Evolutionary conservation across 2,113 vertebrate species (phyloP).

Genomic region (Epinephelus fuscoguttatus): DNA sequence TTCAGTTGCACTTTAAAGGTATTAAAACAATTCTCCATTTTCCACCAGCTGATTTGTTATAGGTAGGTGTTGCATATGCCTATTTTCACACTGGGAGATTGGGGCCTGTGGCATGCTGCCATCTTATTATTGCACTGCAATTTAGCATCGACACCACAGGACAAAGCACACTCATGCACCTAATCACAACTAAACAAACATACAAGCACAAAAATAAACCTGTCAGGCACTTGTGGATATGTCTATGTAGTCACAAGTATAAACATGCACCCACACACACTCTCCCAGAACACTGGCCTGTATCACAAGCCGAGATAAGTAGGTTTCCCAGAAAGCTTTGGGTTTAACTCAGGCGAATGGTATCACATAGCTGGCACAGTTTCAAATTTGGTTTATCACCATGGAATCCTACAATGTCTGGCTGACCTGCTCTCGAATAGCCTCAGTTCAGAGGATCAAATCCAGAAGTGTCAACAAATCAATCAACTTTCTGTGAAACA

Average conservation of each 20-base stretch:
- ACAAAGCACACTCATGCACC: neutral
- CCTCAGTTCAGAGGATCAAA: neutral
- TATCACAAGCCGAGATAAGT: neutral
- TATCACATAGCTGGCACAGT: slow-evolving; percentile 2
- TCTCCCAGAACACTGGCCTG: neutral
- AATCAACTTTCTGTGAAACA: neutral
- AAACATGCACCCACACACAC: neutral
- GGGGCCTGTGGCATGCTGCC: slow-evolving; percentile 1
- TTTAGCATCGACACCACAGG: neutral
- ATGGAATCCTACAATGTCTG: neutral
- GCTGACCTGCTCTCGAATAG: slow-evolving; percentile 2
- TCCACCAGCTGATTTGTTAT: neutral
- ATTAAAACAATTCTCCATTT: neutral
- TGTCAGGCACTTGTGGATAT: neutral
- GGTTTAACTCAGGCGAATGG: neutral
- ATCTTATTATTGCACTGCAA: slow-evolving; percentile 10
- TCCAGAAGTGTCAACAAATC: neutral
- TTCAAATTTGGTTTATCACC: neutral
- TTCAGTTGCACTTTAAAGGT: neutral
- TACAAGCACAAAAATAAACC: neutral
- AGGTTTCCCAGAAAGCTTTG: neutral
- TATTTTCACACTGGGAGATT: neutral
- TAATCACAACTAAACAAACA: slow-evolving; percentile 12
- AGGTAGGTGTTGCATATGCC: neutral
- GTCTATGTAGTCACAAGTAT: neutral